Conservation (phyloP, 53 echinoderm and acorn worm species). For the Paracentrotus lividus region DNA sequence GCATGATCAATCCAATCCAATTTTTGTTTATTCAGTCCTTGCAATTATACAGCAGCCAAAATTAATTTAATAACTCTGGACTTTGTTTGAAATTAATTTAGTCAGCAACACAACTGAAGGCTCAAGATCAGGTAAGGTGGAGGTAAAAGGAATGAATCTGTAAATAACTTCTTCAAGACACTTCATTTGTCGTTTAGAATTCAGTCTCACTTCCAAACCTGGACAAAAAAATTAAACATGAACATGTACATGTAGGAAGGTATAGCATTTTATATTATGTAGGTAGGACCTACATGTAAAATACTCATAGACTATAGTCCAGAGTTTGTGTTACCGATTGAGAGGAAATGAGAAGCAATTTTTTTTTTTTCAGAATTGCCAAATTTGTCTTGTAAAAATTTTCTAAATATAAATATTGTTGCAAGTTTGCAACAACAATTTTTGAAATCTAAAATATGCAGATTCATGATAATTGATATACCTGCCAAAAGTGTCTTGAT, state of each 20-base stretch:
- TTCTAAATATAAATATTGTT: too few relatives aligned
- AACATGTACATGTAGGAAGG: not conserved
- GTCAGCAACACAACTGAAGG: not conserved
- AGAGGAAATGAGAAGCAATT: too few relatives aligned
- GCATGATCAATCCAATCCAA: not conserved
- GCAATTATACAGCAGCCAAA: not conserved
- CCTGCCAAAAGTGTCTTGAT: not conserved
- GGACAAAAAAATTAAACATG: not conserved
- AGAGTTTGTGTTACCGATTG: too few relatives aligned
- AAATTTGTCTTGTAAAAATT: too few relatives aligned
- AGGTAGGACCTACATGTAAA: too few relatives aligned
- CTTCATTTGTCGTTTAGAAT: not conserved
- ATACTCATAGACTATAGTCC: too few relatives aligned
- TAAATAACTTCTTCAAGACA: not conserved
- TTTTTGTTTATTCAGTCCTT: not conserved
- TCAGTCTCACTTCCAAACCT: not conserved
- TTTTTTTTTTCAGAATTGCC: too few relatives aligned
- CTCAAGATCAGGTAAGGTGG: slow-evolving; percentile 11
- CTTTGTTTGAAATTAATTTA: slow-evolving; percentile 22
- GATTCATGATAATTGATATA: not conserved
- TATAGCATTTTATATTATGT: not conserved
- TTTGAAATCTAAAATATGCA: not conserved
- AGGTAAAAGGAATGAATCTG: not conserved
- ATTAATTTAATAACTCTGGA: not conserved
- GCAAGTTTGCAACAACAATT: not conserved